Conservation (phyloP, 2,113 vertebrate genomes). For the Oreochromis niloticus region DNA sequence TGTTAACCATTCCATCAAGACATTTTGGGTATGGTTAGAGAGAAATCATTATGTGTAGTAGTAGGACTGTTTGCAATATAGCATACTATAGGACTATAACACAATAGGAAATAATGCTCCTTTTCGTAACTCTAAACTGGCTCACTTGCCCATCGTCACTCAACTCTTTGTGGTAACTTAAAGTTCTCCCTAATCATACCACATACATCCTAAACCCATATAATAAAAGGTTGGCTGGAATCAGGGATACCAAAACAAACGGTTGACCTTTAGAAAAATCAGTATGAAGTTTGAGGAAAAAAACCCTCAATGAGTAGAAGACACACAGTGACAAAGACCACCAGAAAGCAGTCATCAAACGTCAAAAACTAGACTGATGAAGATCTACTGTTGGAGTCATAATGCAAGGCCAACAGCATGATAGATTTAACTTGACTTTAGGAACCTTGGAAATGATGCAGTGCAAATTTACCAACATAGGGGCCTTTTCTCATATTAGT, state of each 20-base stretch:
- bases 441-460: background rate
- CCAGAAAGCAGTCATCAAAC: background rate
- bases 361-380: background rate
- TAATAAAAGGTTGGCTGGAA: background rate
- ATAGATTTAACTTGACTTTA: background rate
- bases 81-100: background rate
- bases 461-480: background rate
- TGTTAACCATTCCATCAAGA: background rate
- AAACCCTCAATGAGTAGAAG: background rate
- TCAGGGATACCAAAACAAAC: background rate
- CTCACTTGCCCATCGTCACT: background rate
- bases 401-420: background rate
- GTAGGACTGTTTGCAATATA: background rate
- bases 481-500: background rate
- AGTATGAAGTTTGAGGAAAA: background rate
- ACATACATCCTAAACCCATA: background rate
- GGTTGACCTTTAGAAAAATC: background rate
- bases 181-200: background rate
- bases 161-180: background rate
- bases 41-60: background rate
- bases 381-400: background rate
- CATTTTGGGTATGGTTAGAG: background rate
- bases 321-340: background rate
- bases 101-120: background rate
- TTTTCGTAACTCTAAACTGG: background rate